Base-by-base conservation (phyloP, 2,888 invertebrate genomes). In the Carcina quercana region DNA sequence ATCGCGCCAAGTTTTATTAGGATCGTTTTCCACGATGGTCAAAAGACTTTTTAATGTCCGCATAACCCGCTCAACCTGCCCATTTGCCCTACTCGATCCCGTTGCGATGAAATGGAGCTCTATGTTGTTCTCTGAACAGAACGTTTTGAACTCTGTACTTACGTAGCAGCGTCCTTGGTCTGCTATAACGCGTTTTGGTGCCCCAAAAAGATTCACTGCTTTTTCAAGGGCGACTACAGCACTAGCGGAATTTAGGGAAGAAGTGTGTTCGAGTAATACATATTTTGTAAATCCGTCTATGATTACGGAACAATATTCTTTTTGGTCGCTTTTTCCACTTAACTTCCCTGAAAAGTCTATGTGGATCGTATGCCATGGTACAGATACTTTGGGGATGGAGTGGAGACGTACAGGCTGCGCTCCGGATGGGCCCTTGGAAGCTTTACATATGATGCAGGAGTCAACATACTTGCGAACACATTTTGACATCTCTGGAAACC, bases 381-480 rank as follows among this genome's bases (percentile, higher is more conserved):
- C 11, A 0, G 31, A 5, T 2, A 32, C 22, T 29, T 44, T 47
- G 7, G 38, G 43, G 1, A 50, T 52, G 0, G 50, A 46, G 24
- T 50, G 44, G 0, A 49, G 6, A 14, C 45, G 37, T 0, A 37
- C 43, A 5, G 8, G 19, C 4, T 10, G 19, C 12, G 28, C 13
- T 2, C 28, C 19, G 7, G 28, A 19, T 26, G 42, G 47, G 3
- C 65, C 64, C 33, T 64, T 65, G 0, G 59, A 42, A 2, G 53
- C 15, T 38, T 45, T 50, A 33, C 62, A 63, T 0, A 53, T 60
- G 3, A 62, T 32, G 31, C 63, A 64, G 13, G 44, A 50, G 1
- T 59, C 55, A 0, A 57, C 49, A 30, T 60, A 65, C 30, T 54
- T 57, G 17, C 51, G 31, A 1, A 62, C 58, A 25, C 41, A 54